Conservation (phyloP, 2,888 invertebrate genomes). For the Eupithecia vulgata region DNA sequence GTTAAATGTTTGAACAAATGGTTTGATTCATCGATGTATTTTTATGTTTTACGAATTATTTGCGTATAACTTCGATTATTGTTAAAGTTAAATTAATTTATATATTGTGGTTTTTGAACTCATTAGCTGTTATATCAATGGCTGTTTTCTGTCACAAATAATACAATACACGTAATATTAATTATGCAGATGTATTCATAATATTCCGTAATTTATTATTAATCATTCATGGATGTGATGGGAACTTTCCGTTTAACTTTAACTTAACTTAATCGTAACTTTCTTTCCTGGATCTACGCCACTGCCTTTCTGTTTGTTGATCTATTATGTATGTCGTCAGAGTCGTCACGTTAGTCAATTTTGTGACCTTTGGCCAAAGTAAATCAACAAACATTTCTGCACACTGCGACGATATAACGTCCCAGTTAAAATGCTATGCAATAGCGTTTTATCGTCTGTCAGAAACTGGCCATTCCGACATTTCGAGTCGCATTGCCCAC, state of each 20-base stretch:
- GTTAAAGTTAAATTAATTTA: constrained; percentile 26
- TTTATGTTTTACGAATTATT: constrained; percentile 43
- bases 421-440: constrained; percentile 40
- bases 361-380: background rate
- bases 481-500: constrained; percentile 48
- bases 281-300: too few species aligned
- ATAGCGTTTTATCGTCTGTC: constrained; percentile 56
- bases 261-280: too few species aligned
- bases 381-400: background rate
- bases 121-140: background rate
- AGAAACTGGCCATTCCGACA: constrained; percentile 39
- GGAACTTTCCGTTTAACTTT: too few species aligned
- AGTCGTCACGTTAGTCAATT: background rate
- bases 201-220: background rate
- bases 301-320: background rate
- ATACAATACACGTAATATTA: background rate
- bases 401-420: constrained; percentile 6
- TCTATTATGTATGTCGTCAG: background rate
- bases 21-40: constrained; percentile 25
- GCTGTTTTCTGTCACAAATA: background rate
- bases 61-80: constrained; percentile 41
- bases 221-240: background rate
- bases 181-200: background rate
- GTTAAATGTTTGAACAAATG: constrained; percentile 32
- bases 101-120: constrained; percentile 13